Percentiles rank a stretch among this genome's conserved stretches.
These are phyloP conservation scores for Caenorhabditis becei DNA, from an alignment of 2,888 invertebrate species.

Conservation along the genomic window DNA sequence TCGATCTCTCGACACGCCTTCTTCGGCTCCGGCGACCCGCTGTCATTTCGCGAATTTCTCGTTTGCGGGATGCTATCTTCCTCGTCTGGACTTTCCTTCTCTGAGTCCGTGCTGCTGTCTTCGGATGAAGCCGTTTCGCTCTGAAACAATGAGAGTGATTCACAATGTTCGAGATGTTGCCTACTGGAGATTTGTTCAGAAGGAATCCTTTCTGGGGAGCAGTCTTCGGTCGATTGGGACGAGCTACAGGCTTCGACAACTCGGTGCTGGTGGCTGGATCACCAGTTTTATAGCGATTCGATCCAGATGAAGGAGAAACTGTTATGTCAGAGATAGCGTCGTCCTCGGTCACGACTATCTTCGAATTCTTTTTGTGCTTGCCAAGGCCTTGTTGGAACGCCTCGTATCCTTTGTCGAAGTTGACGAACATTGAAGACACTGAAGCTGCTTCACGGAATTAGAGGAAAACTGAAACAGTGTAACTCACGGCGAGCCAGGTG, in stretches of 20 bases:
- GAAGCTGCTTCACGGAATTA: background rate
- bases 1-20: background rate
- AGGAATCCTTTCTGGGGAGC: constrained; percentile 1
- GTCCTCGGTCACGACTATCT: background rate
- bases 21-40: background rate
- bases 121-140: background rate
- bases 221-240: background rate
- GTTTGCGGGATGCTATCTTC: background rate
- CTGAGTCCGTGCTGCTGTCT: background rate
- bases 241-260: background rate
- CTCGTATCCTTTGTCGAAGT: constrained; percentile 8
- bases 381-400: constrained; percentile 5
- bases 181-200: background rate
- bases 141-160: background rate
- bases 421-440: constrained; percentile 11
- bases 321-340: background rate
- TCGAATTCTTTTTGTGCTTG: background rate
- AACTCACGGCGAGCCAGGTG: constrained; percentile 38
- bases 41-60: background rate
- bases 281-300: too few relatives aligned
- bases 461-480: background rate
- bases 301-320: background rate
- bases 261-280: too few relatives aligned
- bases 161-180: background rate
- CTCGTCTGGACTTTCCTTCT: background rate